Base-by-base conservation (phyloP, 2,797 vertebrate species). In the Tragopan temminckii region DNA sequence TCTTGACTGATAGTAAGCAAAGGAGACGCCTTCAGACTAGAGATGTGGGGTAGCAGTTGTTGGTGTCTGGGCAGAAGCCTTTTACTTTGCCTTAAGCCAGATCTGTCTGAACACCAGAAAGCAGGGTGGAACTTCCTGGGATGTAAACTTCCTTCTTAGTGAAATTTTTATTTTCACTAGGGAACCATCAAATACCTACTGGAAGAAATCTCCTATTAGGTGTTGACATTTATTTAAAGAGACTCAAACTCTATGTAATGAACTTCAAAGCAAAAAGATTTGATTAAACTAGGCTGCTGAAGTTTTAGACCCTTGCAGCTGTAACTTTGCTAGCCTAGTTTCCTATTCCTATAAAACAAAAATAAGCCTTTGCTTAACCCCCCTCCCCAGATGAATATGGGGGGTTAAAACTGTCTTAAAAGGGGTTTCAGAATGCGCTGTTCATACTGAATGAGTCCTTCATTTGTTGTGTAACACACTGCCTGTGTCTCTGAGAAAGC, bases 391-490 rank as follows among this genome's bases (percentile, higher is more conserved):
- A 20, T 85, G 79, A 53, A 62, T 77, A 24, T 58, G 45, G 25
- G 61, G 48, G 8, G n/a, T 68, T 80, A 62, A 78, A 87, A 62
- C 24, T 35, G 6, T 31, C 40, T 86, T 59, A 62, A 69, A 58
- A 46, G 21, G 64, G 7, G 9, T 10, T 75, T 81, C 18, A 40
- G 59, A 69, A 83, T 36, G n/a, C 8, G n/a, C 5, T 13, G 64
- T 17, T 72, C 23, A 5, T 67, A 72, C 52, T 48, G 35, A 75
- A 63, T 17, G 43, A 81, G 66, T 71, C 0, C 25, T 35, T 69
- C 78, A 33, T 90, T 93, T 95, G 27, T 77, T 89, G 19, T 69
- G 92, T 31, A 90, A 83, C 24, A 6, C 40, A 90, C 67, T 78
- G 69, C 35, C 13, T 9, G 18, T 23, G 23, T 48, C 27, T 81